Evolutionary conservation across 1,140 invertebrate species (phyloP).

Genomic region (Listronotus bonariensis): DNA sequence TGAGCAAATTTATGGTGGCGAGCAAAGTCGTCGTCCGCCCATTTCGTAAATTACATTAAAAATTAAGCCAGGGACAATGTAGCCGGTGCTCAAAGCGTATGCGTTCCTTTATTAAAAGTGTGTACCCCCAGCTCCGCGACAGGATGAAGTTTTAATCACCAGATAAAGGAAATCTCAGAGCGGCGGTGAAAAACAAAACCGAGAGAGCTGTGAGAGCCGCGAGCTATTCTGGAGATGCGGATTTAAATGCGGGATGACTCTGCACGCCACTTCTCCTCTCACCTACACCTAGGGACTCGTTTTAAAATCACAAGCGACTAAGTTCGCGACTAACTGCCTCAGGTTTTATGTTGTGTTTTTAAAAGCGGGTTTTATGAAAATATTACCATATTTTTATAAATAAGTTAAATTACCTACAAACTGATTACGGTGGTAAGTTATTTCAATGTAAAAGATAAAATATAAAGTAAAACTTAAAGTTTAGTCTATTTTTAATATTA

Average conservation of each 20-base stretch:
- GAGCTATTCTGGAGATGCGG: slow-evolving; percentile 44
- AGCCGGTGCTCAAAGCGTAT: slow-evolving; percentile 46
- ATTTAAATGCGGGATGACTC: slow-evolving; percentile 40
- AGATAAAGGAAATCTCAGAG: slow-evolving; percentile 53
- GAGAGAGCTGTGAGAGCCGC: slow-evolving; percentile 41
- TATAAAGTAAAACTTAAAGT: too few species aligned
- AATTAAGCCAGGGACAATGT: slow-evolving; percentile 48
- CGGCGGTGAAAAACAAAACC: slow-evolving; percentile 52
- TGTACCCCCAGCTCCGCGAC: slow-evolving; percentile 49
- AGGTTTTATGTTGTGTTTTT: too few species aligned
- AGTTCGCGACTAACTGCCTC: background rate
- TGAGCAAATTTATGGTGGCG: slow-evolving; percentile 44
- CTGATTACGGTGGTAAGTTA: too few species aligned
- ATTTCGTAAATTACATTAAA: slow-evolving; percentile 54
- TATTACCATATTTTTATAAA: too few species aligned
- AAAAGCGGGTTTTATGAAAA: too few species aligned
- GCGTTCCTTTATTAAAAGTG: slow-evolving; percentile 54
- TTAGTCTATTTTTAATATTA: too few species aligned
- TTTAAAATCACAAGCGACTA: slow-evolving; percentile 21
- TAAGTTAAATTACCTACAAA: too few species aligned
- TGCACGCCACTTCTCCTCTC: slow-evolving; percentile 13
- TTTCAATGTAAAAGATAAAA: too few species aligned
- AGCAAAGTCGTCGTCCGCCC: slow-evolving; percentile 42
- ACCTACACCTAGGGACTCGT: slow-evolving; percentile 29
- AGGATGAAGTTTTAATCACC: slow-evolving; percentile 54